Percentiles rank a stretch among this genome's conserved stretches.
These are phyloP conservation scores for Mus spicilegus DNA, from an alignment of 2,113 vertebrate species.

Conservation along the genomic window DNA sequence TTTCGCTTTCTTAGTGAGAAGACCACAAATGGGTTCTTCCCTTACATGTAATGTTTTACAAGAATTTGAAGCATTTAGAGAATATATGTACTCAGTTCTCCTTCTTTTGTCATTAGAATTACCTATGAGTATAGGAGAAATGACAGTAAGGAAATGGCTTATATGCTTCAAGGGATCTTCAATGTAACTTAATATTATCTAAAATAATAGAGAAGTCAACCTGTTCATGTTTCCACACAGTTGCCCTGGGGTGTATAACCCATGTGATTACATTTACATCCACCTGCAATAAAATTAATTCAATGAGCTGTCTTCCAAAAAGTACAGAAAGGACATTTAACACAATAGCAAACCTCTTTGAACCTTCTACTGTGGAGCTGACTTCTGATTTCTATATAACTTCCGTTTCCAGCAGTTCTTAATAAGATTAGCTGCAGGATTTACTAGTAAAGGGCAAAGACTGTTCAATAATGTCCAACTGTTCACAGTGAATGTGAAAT, in stretches of 20 bases:
- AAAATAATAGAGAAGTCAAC: neutral
- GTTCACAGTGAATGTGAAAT: constrained; percentile 80
- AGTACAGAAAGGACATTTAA: constrained; percentile 48
- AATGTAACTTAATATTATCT: constrained; percentile 13
- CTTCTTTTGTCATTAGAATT: neutral
- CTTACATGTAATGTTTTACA: neutral
- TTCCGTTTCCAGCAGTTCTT: constrained; percentile 66
- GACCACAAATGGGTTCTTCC: neutral
- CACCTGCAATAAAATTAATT: constrained; percentile 51
- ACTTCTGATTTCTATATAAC: constrained; percentile 67
- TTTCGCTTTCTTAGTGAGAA: neutral
- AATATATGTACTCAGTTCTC: neutral
- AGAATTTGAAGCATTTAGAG: neutral
- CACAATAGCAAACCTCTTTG: constrained; percentile 47
- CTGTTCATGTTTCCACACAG: neutral
- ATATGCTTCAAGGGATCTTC: neutral
- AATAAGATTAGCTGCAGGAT: constrained; percentile 78
- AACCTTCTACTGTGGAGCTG: constrained; percentile 28
- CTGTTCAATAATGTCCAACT: constrained; percentile 77
- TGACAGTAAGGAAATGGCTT: neutral
- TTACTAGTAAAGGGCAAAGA: constrained; percentile 75
- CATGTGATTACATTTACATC: constrained; percentile 1
- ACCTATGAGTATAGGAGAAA: neutral
- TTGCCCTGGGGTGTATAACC: neutral
- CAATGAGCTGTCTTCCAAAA: constrained; percentile 34